phyloP scores from a whole-genome alignment of 2,888 invertebrate species.

The Dryobota labecula region DNA sequence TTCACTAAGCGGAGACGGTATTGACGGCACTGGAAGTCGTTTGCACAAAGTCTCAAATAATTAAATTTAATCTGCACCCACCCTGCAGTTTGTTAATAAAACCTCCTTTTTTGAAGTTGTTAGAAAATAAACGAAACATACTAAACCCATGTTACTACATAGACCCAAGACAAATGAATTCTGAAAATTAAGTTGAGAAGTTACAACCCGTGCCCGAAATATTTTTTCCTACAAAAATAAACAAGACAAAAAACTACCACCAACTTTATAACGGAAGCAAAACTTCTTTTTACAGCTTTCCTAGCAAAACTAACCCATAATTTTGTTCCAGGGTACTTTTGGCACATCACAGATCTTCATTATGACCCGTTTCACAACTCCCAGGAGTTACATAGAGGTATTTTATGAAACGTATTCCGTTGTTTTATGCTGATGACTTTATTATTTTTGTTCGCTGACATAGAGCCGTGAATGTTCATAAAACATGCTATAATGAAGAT shows the following conservation, averaged over 20 bases:
- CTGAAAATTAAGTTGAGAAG: conserved; percentile 2
- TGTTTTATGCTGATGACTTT: conserved; percentile 70
- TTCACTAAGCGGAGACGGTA: neutral
- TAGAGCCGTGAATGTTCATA: conserved; percentile 34
- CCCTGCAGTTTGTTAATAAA: no score
- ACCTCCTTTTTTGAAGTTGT: neutral
- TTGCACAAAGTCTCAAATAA: neutral
- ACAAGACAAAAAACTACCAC: neutral
- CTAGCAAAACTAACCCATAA: conserved; percentile 56
- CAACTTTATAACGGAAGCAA: conserved; percentile 22
- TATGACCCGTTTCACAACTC: conserved; percentile 94
- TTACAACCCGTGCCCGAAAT: neutral
- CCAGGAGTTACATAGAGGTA: conserved; percentile 88
- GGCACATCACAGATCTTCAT: conserved; percentile 98
- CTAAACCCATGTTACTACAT: neutral
- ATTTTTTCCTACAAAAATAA: neutral
- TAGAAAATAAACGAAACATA: neutral
- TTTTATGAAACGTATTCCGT: conserved; percentile 64
- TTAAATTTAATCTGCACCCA: no score
- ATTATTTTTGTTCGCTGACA: conserved; percentile 55
- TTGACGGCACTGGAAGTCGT: neutral
- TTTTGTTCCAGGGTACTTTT: conserved; percentile 96
- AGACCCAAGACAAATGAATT: neutral
- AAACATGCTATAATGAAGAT: conserved; percentile 33
- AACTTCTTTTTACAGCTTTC: conserved; percentile 27